Percentiles rank a stretch among this genome's conserved stretches.
phyloP scores from a whole-genome alignment of 2,888 invertebrate genomes.

The Sesia bembeciformis region DNA sequence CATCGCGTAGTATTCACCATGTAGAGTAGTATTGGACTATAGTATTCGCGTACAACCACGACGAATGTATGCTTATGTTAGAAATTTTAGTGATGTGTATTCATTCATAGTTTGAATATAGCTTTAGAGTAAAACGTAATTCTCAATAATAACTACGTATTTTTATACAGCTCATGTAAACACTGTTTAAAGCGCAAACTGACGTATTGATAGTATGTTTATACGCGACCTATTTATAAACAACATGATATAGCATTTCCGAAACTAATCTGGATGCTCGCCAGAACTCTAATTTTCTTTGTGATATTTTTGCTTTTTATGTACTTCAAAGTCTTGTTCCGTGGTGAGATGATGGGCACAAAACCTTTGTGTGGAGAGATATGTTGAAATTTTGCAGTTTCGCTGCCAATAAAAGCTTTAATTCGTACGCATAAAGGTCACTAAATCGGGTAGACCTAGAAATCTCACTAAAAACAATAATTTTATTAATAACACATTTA shows the following conservation, averaged over 20 bases:
- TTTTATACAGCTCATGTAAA: not conserved
- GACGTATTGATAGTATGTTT: not conserved
- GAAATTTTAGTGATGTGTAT: no score
- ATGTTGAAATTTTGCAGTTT: no score
- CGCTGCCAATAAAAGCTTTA: no score
- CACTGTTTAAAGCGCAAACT: not conserved
- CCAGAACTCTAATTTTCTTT: slow-evolving; percentile 12
- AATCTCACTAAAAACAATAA: no score
- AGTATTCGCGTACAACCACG: no score
- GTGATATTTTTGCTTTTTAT: not conserved
- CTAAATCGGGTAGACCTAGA: no score
- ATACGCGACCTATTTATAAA: not conserved
- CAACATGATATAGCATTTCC: slow-evolving; percentile 19
- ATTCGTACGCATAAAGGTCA: no score
- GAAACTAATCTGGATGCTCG: slow-evolving; percentile 21
- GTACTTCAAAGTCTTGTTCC: not conserved
- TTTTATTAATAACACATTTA: no score
- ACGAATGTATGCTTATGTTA: no score
- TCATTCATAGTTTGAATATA: not conserved
- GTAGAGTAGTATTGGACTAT: no score
- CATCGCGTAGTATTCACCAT: not conserved
- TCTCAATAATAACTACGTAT: slow-evolving; percentile 1
- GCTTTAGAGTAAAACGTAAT: not conserved
- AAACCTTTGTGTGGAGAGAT: not conserved
- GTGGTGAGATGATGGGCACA: not conserved